phyloP scores from a whole-genome alignment of 2,888 invertebrate genomes.

The Margaritifera margaritifera region DNA sequence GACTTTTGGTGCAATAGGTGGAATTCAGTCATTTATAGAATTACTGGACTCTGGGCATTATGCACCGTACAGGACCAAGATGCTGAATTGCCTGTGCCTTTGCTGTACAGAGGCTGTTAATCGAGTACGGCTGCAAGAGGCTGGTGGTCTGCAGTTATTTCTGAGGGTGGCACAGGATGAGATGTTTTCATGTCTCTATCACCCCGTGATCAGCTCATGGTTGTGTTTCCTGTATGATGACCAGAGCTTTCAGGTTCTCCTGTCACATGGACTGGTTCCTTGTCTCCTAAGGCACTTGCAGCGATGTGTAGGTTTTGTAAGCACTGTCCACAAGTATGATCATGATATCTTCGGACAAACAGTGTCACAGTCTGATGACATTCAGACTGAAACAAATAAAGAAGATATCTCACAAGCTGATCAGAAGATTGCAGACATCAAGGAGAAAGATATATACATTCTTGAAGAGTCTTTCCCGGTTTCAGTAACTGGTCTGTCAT shows the following conservation, averaged over 20 bases:
- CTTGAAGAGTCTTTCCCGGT: background rate
- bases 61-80: slow-evolving; percentile 19
- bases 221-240: slow-evolving; percentile 81
- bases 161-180: slow-evolving; percentile 68
- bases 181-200: slow-evolving; percentile 62
- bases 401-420: background rate
- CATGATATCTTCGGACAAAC: background rate
- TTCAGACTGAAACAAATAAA: background rate
- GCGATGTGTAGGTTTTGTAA: slow-evolving; percentile 40
- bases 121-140: slow-evolving; percentile 76
- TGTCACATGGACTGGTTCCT: slow-evolving; percentile 73
- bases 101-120: slow-evolving; percentile 81
- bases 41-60: slow-evolving; percentile 33
- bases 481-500: background rate
- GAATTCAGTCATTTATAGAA: slow-evolving; percentile 76
- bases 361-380: background rate
- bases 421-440: background rate
- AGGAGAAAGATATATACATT: background rate
- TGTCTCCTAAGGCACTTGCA: slow-evolving; percentile 72
- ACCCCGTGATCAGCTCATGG: slow-evolving; percentile 75
- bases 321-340: slow-evolving; percentile 4
- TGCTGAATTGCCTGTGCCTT: slow-evolving; percentile 76
- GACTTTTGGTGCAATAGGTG: slow-evolving; percentile 78
- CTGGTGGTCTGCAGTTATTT: slow-evolving; percentile 71
- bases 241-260: slow-evolving; percentile 75